phyloP scores from a whole-genome alignment of 2,113 vertebrate genomes.

The Camelus dromedarius region DNA sequence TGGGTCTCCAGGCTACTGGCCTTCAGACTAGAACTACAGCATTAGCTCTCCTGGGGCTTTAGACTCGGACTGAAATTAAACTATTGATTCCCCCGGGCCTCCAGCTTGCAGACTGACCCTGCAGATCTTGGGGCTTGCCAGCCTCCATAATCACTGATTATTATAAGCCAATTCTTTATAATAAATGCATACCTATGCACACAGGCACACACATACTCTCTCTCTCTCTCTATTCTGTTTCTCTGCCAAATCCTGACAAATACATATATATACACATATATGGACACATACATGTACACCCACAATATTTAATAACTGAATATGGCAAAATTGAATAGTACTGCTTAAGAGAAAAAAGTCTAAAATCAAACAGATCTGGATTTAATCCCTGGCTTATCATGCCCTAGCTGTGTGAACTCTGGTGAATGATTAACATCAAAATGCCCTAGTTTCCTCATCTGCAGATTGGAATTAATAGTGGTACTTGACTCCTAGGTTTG shows the following conservation, averaged over 20 bases:
- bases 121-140: not conserved
- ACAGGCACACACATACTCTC: not conserved
- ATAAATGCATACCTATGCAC: not conserved
- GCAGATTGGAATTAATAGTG: not conserved
- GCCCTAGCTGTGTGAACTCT: not conserved
- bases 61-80: not conserved
- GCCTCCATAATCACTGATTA: not conserved
- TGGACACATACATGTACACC: not conserved
- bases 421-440: slow-evolving; percentile 29
- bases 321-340: not conserved
- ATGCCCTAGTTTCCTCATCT: not conserved
- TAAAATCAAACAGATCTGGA: not conserved
- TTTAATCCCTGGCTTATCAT: not conserved
- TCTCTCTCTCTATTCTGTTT: not conserved
- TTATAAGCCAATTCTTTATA: not conserved
- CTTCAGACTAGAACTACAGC: not conserved
- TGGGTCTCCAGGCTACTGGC: not conserved
- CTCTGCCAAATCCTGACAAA: not conserved
- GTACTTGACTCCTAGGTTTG: not conserved
- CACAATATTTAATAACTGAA: not conserved
- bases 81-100: too few relatives aligned
- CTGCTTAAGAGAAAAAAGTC: slow-evolving; percentile 2
- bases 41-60: not conserved
- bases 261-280: not conserved
- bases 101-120: not conserved